Evolutionary conservation across 2,888 invertebrate species (phyloP).

Genomic region (Drosophila colorata): DNA sequence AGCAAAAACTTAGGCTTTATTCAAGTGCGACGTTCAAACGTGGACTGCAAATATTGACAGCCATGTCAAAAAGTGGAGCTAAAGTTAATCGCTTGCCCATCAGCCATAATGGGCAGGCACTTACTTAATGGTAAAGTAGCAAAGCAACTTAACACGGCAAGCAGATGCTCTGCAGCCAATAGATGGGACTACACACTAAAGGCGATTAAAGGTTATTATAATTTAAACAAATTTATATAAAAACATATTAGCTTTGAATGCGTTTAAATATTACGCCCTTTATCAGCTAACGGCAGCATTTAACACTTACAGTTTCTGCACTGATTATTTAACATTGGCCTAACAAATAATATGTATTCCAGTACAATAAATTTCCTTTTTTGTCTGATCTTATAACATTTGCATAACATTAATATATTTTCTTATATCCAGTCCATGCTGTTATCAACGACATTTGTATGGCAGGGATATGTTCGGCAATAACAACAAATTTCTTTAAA

Average conservation of each 20-base stretch:
- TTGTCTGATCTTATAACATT: neutral
- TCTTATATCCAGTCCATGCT: neutral
- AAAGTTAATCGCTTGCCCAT: slow-evolving; percentile 29
- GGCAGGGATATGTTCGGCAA: no score
- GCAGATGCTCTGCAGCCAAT: slow-evolving; percentile 18
- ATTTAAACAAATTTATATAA: no score
- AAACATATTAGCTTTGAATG: neutral
- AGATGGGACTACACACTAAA: neutral
- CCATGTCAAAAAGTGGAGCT: slow-evolving; percentile 15
- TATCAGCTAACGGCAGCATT: neutral
- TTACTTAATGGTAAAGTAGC: slow-evolving; percentile 23
- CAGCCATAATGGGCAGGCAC: slow-evolving; percentile 37
- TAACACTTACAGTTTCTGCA: neutral
- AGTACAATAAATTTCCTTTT: no score
- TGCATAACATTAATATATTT: neutral
- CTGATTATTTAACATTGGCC: neutral
- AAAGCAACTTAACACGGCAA: neutral
- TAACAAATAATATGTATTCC: no score
- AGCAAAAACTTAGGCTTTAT: slow-evolving; percentile 32
- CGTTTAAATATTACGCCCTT: no score
- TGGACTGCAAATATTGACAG: slow-evolving; percentile 52
- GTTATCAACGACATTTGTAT: no score
- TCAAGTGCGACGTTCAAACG: slow-evolving; percentile 19
- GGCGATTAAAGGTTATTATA: neutral
- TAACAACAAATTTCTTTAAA: neutral